Evolutionary conservation across 2,797 vertebrate genomes (phyloP).

Genomic region (Harpagifer antarcticus): DNA sequence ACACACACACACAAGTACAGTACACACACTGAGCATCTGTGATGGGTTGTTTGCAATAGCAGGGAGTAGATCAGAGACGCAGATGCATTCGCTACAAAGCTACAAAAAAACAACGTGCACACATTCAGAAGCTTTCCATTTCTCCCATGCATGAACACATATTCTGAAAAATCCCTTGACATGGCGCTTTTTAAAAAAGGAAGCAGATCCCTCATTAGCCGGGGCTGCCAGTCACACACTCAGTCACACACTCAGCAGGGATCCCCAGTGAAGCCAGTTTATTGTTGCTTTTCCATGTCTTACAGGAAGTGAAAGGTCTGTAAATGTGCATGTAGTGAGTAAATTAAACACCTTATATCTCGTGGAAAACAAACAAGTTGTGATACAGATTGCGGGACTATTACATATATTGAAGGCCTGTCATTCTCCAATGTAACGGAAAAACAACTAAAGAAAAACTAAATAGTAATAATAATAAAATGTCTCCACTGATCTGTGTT

Average conservation of each 20-base stretch:
- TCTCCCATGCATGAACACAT: conserved; percentile 12
- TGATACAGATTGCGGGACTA: no score
- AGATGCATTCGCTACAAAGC: conserved; percentile 38
- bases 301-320: conserved; percentile 11
- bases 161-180: background rate
- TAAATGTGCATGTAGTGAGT: background rate
- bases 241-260: conserved; percentile 7
- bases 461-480: no score
- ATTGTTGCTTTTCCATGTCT: background rate
- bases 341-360: conserved; percentile 2
- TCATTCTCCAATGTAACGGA: no score
- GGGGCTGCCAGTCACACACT: background rate
- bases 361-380: background rate
- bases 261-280: conserved; percentile 32
- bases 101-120: conserved; percentile 26
- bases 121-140: background rate
- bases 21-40: conserved; percentile 19
- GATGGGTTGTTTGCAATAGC: conserved; percentile 41
- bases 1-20: conserved; percentile 1
- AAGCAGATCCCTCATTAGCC: conserved; percentile 42
- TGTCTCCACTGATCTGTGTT: no score
- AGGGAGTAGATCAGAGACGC: conserved; percentile 32
- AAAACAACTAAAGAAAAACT: no score
- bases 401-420: no score
- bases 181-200: conserved; percentile 7